A percentile compares a stretch with the other conserved stretches of the same genome.
Evolutionary conservation across 2,888 invertebrate species (phyloP).

Genomic region (Nycteola revayana): DNA sequence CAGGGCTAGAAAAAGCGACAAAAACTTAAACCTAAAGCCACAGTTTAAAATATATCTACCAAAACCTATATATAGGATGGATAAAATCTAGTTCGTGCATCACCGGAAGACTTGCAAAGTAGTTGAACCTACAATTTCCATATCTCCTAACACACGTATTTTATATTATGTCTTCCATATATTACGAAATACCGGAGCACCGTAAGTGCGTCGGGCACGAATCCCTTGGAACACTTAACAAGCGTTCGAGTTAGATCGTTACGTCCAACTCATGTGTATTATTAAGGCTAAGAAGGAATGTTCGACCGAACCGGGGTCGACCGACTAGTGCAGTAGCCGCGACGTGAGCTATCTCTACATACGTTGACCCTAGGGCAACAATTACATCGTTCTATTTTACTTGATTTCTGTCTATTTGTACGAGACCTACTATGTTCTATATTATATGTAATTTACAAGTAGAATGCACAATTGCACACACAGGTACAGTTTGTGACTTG

Average conservation of each 20-base stretch:
- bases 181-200: constrained; percentile 45
- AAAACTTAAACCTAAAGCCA: too few relatives aligned
- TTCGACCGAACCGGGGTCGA: constrained; percentile 64
- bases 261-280: constrained; percentile 71
- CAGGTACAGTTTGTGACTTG: too few relatives aligned
- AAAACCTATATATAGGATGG: too few relatives aligned
- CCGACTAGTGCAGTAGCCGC: constrained; percentile 62
- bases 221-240: constrained; percentile 63
- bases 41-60: too few relatives aligned
- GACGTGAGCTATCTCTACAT: constrained; percentile 37
- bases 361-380: constrained; percentile 54
- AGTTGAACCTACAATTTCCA: constrained; percentile 1
- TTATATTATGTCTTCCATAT: constrained; percentile 10
- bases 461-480: too few relatives aligned
- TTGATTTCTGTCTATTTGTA: constrained; percentile 25
- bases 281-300: constrained; percentile 79
- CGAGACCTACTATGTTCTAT: too few relatives aligned
- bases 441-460: too few relatives aligned
- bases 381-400: constrained; percentile 40
- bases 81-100: too few relatives aligned
- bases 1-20: too few relatives aligned
- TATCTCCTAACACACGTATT: not conserved
- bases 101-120: not conserved
- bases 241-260: constrained; percentile 67
- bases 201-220: constrained; percentile 48